A percentile compares a stretch with the other conserved stretches of the same genome.
phyloP scores from a whole-genome alignment of 2,113 vertebrate genomes.

The Amblyornis subalaris region DNA sequence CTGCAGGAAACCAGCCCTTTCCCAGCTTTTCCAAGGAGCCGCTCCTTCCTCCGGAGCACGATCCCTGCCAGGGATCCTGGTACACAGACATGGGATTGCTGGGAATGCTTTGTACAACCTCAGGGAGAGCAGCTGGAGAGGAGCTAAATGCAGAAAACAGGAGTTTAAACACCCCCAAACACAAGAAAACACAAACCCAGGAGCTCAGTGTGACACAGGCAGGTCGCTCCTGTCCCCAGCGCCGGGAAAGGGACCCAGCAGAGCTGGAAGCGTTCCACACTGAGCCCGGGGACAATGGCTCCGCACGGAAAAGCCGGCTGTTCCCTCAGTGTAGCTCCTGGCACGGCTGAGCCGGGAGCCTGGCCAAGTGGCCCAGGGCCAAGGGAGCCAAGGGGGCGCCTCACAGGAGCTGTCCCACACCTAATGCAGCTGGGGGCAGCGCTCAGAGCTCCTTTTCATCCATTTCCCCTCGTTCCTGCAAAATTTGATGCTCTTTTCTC shows the following conservation, averaged over 20 bases:
- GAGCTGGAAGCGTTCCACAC: accelerated
- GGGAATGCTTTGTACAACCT: neutral
- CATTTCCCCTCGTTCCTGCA: accelerated
- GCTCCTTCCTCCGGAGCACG: accelerated
- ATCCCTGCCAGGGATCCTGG: neutral
- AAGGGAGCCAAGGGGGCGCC: neutral
- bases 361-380: neutral
- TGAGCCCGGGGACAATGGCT: neutral
- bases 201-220: neutral
- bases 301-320: neutral
- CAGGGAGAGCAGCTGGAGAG: neutral
- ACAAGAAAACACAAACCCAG: accelerated
- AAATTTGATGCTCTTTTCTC: neutral
- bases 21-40: accelerated
- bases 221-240: neutral
- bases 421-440: accelerated
- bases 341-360: accelerated
- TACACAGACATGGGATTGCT: neutral
- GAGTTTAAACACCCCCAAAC: neutral
- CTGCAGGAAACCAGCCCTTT: neutral
- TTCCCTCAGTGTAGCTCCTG: neutral
- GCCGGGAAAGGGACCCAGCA: accelerated
- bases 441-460: accelerated
- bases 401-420: neutral
- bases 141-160: neutral